phyloP scores from a whole-genome alignment of 2,797 vertebrate species.

The Rhinoraja longicauda region DNA sequence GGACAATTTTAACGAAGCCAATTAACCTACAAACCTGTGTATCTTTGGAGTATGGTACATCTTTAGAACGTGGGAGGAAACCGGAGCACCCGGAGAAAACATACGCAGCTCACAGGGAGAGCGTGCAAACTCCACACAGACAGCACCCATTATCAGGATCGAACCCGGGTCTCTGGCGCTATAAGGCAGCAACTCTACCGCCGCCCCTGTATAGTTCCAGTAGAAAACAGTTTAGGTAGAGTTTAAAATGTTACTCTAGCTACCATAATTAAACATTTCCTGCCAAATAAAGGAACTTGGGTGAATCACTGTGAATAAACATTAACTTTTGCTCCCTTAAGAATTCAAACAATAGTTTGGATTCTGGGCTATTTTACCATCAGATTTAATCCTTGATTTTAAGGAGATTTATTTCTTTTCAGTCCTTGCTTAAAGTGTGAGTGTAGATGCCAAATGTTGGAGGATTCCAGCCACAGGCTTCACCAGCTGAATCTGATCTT shows the following conservation, averaged over 20 bases:
- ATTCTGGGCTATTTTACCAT: not conserved
- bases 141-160: too few relatives aligned
- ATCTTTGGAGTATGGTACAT: too few relatives aligned
- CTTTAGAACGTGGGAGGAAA: too few relatives aligned
- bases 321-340: not conserved
- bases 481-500: not conserved
- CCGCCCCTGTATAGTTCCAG: too few relatives aligned
- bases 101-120: too few relatives aligned
- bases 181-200: too few relatives aligned
- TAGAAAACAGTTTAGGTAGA: not conserved
- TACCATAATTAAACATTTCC: not conserved
- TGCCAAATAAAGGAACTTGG: not conserved
- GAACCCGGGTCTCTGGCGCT: too few relatives aligned
- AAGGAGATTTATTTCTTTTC: not conserved
- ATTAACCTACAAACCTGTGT: too few relatives aligned
- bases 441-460: not conserved
- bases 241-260: not conserved
- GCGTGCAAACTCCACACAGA: too few relatives aligned
- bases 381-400: not conserved
- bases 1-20: too few relatives aligned
- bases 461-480: not conserved
- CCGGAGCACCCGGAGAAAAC: too few relatives aligned
- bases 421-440: not conserved
- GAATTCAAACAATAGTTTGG: not conserved
- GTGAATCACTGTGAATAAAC: not conserved